Percentiles rank a stretch among this genome's conserved stretches.
Evolutionary conservation across 2,888 invertebrate species (phyloP).

Genomic region (Protophormia terraenovae): DNA sequence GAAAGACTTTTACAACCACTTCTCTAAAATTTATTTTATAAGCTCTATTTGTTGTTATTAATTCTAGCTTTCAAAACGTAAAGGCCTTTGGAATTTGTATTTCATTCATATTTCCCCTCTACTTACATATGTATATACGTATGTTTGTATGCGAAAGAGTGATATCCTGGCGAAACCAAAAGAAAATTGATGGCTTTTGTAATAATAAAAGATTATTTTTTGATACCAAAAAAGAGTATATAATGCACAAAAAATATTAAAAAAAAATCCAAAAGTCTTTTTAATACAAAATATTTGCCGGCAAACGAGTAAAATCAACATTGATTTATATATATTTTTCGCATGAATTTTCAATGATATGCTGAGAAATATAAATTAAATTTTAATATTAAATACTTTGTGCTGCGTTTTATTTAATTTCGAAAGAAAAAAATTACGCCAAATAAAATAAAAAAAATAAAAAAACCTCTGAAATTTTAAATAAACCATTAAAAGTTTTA

Average conservation of each 20-base stretch:
- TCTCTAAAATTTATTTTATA: too few species aligned
- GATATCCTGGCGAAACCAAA: slow-evolving; percentile 41
- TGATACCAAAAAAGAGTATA: slow-evolving; percentile 25
- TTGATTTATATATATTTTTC: not conserved
- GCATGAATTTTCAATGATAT: not conserved
- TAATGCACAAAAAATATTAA: not conserved
- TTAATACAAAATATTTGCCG: not conserved
- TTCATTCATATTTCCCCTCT: too few species aligned
- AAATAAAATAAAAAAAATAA: too few species aligned
- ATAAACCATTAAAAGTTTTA: not conserved
- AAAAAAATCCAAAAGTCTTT: not conserved
- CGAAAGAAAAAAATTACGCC: not conserved
- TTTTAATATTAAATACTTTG: not conserved
- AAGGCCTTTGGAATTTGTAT: too few species aligned
- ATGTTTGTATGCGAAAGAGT: not conserved
- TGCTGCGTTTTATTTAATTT: not conserved
- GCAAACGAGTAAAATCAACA: not conserved
- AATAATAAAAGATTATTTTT: slow-evolving; percentile 57
- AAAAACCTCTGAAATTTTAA: too few species aligned
- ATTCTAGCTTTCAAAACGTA: too few species aligned
- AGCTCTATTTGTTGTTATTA: too few species aligned
- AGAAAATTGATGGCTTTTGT: slow-evolving; percentile 54
- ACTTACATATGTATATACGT: not conserved
- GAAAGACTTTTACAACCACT: too few species aligned
- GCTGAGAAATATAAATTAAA: not conserved